Base-by-base conservation (phyloP, 2,113 vertebrate genomes). In the Nicator chloris region DNA sequence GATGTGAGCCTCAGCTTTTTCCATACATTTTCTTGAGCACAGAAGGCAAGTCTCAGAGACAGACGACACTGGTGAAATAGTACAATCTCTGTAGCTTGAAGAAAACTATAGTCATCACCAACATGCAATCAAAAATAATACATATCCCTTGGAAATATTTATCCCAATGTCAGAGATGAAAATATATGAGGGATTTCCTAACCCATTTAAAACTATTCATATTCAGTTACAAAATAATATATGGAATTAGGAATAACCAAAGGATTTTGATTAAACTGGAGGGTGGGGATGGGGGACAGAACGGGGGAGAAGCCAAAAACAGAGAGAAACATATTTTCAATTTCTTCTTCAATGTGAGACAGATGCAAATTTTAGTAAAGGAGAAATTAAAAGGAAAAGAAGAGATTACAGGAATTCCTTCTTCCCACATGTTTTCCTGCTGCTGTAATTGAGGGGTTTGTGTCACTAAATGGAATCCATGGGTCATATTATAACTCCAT, bases 271-370 rank as follows among this genome's bases (percentile, higher is more conserved):
- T 69, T 69, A 21, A 59, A 39, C 1, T 20, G 10, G 20, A 4
- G 7, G 4, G 6, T 2, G 15, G 15, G 57, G 15, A 13, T 5
- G 5, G 6, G 2, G 27, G 6, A 26, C 13, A 45, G 47, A 13
- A 35, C 12, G 8, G 20, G 1, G 15, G 2, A 50, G 30, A 76
- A 35, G 17, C 3, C 21, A 42, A 50, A n/a, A 47, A n/a, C 12
- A 11, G 22, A 13, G 22, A 56, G 3, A 72, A 45, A 26, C 5
- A 6, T 11, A 30, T 54, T 93, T 18, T 39, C 59, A 7, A 16
- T 63, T 92, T 73, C 24, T 84, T 78, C 47, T 63, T 28, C 14
- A 35, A 10, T 16, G 9, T 35, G 33, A 89, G 30, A 66, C 15
- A 89, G 78, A 84, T 78, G 11, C 9, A 81, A 44, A 49, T 78